phyloP scores from a whole-genome alignment of 2,888 invertebrate genomes.

The Rotaria socialis region DNA sequence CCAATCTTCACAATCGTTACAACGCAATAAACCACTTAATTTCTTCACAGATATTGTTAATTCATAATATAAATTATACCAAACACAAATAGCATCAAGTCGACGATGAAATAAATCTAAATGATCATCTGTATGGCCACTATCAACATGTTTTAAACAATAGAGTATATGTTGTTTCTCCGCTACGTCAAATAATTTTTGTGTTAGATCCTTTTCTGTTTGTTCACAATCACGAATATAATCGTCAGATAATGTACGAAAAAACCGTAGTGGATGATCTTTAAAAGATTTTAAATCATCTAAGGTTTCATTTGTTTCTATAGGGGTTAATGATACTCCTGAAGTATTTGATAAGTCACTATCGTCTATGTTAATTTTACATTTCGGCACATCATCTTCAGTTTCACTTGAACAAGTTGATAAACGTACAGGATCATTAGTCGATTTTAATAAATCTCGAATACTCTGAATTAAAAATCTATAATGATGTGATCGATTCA shows the following conservation, averaged over 20 bases:
- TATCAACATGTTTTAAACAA: constrained; percentile 34
- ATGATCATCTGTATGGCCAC: constrained; percentile 3
- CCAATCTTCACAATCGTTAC: constrained; percentile 36
- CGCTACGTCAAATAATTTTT: constrained; percentile 27
- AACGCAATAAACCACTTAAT: constrained; percentile 23
- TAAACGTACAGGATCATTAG: neutral
- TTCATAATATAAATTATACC: constrained; percentile 35
- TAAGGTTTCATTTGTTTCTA: neutral
- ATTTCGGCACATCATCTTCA: neutral
- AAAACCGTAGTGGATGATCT: constrained; percentile 28
- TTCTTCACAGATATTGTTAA: constrained; percentile 25
- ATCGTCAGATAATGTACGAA: neutral
- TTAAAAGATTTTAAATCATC: neutral
- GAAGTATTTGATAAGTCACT: neutral
- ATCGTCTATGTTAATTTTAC: neutral
- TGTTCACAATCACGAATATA: constrained; percentile 30
- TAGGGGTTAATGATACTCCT: neutral
- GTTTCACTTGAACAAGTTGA: constrained; percentile 17
- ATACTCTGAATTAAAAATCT: neutral
- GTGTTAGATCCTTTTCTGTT: constrained; percentile 35
- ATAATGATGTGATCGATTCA: constrained; percentile 1
- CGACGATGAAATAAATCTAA: neutral
- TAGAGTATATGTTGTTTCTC: constrained; percentile 27
- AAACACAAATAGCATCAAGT: constrained; percentile 8
- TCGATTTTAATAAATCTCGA: constrained; percentile 5